phyloP scores from a whole-genome alignment of 1,140 invertebrate genomes.

The Caerostris darwini region DNA sequence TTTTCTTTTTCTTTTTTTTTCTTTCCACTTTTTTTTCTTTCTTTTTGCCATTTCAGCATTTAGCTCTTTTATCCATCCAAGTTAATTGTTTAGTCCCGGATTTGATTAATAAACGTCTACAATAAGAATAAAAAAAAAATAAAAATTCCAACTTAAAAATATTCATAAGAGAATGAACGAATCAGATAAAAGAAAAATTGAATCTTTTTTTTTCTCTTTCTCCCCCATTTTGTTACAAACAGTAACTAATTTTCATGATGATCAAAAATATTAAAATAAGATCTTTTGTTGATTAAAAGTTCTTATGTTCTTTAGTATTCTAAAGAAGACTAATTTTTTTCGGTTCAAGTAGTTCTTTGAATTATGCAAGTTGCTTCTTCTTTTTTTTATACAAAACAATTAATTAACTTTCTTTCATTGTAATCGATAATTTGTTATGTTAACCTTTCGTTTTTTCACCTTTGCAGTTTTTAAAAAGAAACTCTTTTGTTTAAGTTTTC shows the following conservation, averaged over 20 bases:
- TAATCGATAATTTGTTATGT: slow-evolving; percentile 43
- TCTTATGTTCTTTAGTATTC: background rate
- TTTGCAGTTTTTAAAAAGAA: slow-evolving; percentile 13
- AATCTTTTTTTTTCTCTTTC: background rate
- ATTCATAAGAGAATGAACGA: background rate
- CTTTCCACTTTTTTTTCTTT: too few species aligned
- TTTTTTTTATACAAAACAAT: background rate
- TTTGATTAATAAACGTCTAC: slow-evolving; percentile 27
- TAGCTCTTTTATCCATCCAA: background rate
- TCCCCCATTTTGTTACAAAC: background rate
- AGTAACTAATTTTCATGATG: slow-evolving; percentile 4
- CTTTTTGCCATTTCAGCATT: background rate
- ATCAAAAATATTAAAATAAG: slow-evolving; percentile 23
- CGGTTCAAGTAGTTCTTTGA: background rate
- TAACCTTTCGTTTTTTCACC: background rate
- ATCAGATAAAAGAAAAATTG: background rate
- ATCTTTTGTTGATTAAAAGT: slow-evolving; percentile 24
- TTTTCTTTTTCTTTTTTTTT: background rate
- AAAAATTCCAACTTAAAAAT: background rate
- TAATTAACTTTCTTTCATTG: slow-evolving; percentile 4
- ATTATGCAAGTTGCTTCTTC: background rate
- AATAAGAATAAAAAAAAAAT: background rate
- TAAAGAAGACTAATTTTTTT: background rate
- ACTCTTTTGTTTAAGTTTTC: slow-evolving; percentile 20
- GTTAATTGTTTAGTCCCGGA: background rate